These are phyloP conservation scores for Magallana nippona DNA, from an alignment of 2,888 invertebrate species.

Conservation along the genomic window DNA sequence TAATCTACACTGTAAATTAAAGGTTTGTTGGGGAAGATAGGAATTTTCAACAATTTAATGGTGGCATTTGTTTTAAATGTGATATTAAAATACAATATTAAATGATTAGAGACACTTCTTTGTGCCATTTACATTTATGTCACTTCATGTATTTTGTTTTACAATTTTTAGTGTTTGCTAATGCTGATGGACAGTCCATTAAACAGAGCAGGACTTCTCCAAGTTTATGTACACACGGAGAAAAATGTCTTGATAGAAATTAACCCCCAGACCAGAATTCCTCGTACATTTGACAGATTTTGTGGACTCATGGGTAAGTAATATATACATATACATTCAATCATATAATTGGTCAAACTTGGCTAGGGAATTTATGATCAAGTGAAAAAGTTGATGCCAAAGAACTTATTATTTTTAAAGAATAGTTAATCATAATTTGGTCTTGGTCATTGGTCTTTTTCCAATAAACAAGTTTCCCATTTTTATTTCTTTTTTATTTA, in stretches of 20 bases:
- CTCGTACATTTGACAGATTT: slow-evolving; percentile 97
- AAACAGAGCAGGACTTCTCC: slow-evolving; percentile 96
- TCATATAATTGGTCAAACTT: too few species aligned
- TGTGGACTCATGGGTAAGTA: slow-evolving; percentile 95
- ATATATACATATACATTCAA: too few species aligned
- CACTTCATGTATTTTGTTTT: background rate
- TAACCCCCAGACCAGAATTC: slow-evolving; percentile 97
- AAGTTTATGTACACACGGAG: slow-evolving; percentile 95
- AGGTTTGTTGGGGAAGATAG: too few species aligned
- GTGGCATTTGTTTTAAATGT: background rate
- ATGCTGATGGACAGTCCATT: slow-evolving; percentile 99
- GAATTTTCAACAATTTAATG: too few species aligned
- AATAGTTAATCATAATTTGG: too few species aligned
- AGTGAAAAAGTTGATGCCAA: too few species aligned
- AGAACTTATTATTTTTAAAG: too few species aligned
- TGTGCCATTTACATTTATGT: too few species aligned
- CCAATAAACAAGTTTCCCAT: too few species aligned
- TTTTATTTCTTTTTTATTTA: background rate
- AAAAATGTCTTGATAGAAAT: slow-evolving; percentile 96
- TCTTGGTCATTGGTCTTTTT: too few species aligned
- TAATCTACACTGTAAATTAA: background rate
- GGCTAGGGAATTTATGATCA: too few species aligned
- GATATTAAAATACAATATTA: background rate
- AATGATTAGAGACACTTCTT: too few species aligned
- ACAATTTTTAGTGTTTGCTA: slow-evolving; percentile 86